Percentiles rank a stretch among this genome's conserved stretches.
These are phyloP conservation scores for Pseudanteris insignis DNA, from an alignment of 2,888 invertebrate species.

Conservation along the genomic window DNA sequence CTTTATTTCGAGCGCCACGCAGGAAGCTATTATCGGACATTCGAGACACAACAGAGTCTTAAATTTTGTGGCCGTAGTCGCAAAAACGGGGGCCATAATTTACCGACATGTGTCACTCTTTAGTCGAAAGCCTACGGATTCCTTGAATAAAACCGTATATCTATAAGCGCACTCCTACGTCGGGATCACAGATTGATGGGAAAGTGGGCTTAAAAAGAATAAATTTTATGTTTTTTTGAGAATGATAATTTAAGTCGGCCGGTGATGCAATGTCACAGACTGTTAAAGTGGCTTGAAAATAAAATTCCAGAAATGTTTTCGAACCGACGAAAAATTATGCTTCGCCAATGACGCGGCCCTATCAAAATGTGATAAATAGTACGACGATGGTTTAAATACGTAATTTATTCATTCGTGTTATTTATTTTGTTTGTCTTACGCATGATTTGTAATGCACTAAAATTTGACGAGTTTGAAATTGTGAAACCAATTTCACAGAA, in stretches of 20 bases:
- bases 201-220: slow-evolving; percentile 29
- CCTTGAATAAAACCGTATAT: slow-evolving; percentile 43
- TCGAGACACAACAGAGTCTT: slow-evolving; percentile 43
- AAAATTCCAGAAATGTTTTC: too few species aligned
- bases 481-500: too few species aligned
- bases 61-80: slow-evolving; percentile 39
- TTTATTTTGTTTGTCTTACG: too few species aligned
- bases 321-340: too few species aligned
- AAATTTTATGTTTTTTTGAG: slow-evolving; percentile 23
- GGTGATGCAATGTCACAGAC: slow-evolving; percentile 12
- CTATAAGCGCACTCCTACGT: slow-evolving; percentile 45
- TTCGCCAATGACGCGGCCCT: too few species aligned
- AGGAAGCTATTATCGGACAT: slow-evolving; percentile 44
- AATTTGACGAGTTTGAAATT: too few species aligned
- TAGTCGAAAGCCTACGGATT: slow-evolving; percentile 42
- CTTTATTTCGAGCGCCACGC: slow-evolving; percentile 37
- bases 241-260: slow-evolving; percentile 19
- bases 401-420: too few species aligned
- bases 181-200: slow-evolving; percentile 40
- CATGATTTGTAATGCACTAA: too few species aligned
- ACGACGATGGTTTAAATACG: too few species aligned
- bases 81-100: slow-evolving; percentile 44
- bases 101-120: slow-evolving; percentile 45
- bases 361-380: too few species aligned
- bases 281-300: too few species aligned